Percentiles rank a stretch among this genome's conserved stretches.
These are phyloP conservation scores for Pectinophora gossypiella DNA, from an alignment of 1,140 invertebrate genomes.

Conservation along the genomic window DNA sequence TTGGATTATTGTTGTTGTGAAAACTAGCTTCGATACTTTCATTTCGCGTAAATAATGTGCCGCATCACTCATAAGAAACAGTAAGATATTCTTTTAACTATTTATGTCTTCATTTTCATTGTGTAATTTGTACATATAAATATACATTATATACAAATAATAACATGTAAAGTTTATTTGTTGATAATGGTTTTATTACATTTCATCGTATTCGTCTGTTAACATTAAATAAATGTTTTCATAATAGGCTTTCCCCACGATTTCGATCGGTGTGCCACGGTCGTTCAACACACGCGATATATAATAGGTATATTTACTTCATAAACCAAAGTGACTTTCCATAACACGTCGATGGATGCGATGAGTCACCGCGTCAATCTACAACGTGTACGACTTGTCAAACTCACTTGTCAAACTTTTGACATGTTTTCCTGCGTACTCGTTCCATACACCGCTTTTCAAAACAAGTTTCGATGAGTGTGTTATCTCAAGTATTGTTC, in stretches of 20 bases:
- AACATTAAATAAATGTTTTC: constrained; percentile 4
- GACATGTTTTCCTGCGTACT: too few species aligned
- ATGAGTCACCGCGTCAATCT: background rate
- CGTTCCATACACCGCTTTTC: too few species aligned
- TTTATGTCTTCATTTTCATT: too few species aligned
- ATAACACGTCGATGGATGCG: background rate
- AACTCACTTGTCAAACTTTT: too few species aligned
- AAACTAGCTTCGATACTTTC: background rate
- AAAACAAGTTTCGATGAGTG: background rate
- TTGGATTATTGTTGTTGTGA: background rate
- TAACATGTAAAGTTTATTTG: too few species aligned
- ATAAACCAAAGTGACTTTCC: background rate
- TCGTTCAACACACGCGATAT: constrained; percentile 2
- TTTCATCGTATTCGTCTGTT: background rate
- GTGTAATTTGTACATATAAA: too few species aligned
- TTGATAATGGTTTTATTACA: too few species aligned
- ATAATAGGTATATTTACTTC: background rate
- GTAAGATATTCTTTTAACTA: too few species aligned
- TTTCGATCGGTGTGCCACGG: background rate
- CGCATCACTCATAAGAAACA: background rate
- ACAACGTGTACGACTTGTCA: background rate
- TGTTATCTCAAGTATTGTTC: background rate
- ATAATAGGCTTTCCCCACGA: constrained; percentile 2
- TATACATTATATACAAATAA: too few species aligned
- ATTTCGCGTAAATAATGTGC: background rate